Conservation (phyloP, 2,113 vertebrate species). For the Erinaceus europaeus region DNA sequence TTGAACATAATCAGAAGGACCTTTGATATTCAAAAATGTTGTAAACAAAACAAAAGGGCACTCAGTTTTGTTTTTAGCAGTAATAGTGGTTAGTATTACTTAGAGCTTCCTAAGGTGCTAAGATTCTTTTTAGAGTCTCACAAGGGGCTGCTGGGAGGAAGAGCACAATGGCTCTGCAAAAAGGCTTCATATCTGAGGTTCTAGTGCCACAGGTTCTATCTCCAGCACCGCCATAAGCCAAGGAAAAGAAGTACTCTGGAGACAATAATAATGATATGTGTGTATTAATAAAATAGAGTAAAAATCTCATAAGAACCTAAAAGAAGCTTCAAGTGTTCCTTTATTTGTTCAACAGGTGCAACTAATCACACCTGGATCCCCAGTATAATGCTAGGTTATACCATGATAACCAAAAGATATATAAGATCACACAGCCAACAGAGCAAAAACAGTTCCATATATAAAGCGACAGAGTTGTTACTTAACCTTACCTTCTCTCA, state of each 20-base stretch:
- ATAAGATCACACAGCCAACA: neutral
- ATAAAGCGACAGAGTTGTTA: neutral
- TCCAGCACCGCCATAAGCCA: too few species aligned
- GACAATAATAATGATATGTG: too few species aligned
- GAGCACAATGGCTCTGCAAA: too few species aligned
- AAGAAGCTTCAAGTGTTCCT: neutral
- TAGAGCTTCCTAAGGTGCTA: neutral
- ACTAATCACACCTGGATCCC: neutral
- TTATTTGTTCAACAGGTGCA: neutral
- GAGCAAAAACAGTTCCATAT: neutral
- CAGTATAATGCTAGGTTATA: neutral
- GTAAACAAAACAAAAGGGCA: neutral
- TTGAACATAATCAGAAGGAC: neutral
- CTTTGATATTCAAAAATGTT: neutral
- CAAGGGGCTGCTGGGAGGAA: too few species aligned
- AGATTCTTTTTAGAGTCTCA: neutral
- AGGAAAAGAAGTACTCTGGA: too few species aligned
- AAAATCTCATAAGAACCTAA: neutral
- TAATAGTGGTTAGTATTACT: neutral
- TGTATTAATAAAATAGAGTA: too few species aligned
- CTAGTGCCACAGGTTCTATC: too few species aligned
- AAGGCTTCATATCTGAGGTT: too few species aligned
- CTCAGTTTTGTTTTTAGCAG: neutral
- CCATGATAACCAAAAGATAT: neutral
- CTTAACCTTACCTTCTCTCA: conserved; percentile 2